Percentiles rank a stretch among this genome's conserved stretches.
These are phyloP conservation scores for Tiliacea citrago DNA, from an alignment of 2,888 invertebrate genomes.

Conservation along the genomic window DNA sequence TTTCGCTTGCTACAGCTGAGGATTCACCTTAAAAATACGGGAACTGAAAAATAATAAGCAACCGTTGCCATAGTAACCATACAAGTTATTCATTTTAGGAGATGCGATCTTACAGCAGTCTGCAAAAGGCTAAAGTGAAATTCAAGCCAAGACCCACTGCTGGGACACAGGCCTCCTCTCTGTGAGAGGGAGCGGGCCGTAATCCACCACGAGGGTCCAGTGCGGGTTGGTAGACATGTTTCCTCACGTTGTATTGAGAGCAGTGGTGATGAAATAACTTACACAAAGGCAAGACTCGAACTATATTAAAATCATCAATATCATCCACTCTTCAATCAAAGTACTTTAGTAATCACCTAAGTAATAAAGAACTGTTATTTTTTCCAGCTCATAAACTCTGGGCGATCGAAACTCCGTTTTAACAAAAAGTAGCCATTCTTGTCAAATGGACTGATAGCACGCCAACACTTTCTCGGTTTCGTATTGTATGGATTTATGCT, in stretches of 20 bases:
- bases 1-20: too few species aligned
- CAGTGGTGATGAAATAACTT: too few species aligned
- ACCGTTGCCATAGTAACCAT: background rate
- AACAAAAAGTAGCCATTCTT: slow-evolving; percentile 70
- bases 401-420: slow-evolving; percentile 75
- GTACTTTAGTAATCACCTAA: slow-evolving; percentile 32
- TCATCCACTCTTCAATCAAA: slow-evolving; percentile 2
- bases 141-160: too few species aligned
- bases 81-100: background rate
- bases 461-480: slow-evolving; percentile 68
- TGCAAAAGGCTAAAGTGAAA: background rate
- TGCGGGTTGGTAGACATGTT: too few species aligned
- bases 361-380: slow-evolving; percentile 28
- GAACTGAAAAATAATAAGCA: too few species aligned
- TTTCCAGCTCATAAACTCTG: slow-evolving; percentile 74
- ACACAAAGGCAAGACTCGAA: too few species aligned
- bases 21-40: too few species aligned
- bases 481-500: slow-evolving; percentile 24
- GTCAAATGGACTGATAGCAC: slow-evolving; percentile 75
- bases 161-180: too few species aligned
- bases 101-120: too few species aligned
- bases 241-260: too few species aligned
- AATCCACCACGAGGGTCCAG: too few species aligned
- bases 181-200: too few species aligned
- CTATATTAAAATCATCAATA: background rate